phyloP scores from a whole-genome alignment of 1,140 invertebrate species.

The Cydia strobilella region DNA sequence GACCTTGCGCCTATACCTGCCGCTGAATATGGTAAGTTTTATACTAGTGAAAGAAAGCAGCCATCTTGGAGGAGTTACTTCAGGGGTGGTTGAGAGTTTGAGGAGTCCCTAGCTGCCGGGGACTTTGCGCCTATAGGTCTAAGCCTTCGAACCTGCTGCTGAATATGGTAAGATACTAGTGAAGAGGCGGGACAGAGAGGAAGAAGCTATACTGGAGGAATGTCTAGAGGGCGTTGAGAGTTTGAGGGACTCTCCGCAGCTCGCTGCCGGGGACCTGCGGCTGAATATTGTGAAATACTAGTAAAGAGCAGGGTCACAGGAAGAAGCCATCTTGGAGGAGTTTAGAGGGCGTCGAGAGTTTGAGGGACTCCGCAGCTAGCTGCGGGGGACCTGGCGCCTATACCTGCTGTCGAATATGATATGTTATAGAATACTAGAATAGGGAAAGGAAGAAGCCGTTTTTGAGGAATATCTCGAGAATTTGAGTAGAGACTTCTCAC shows the following conservation, averaged over 20 bases:
- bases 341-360: conserved; percentile 40
- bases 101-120: conserved; percentile 40
- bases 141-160: conserved; percentile 42
- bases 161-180: conserved; percentile 58
- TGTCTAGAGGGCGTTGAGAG: conserved; percentile 44
- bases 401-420: conserved; percentile 50
- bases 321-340: conserved; percentile 52
- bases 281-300: conserved; percentile 55
- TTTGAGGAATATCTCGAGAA: no score
- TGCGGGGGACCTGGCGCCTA: conserved; percentile 43
- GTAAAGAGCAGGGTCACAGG: conserved; percentile 46
- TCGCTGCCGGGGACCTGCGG: conserved; percentile 43
- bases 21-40: conserved; percentile 53
- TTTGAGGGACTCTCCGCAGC: conserved; percentile 37
- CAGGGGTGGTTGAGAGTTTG: no score
- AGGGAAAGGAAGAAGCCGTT: conserved; percentile 45
- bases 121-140: conserved; percentile 49
- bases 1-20: conserved; percentile 48
- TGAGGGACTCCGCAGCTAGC: conserved; percentile 37
- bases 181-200: conserved; percentile 43
- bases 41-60: conserved; percentile 52
- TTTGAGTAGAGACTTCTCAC: no score
- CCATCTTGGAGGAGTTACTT: conserved; percentile 54
- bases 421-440: no score
- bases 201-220: conserved; percentile 54